phyloP scores from a whole-genome alignment of 2,888 invertebrate genomes.

The Gisinianus flammeolus region DNA sequence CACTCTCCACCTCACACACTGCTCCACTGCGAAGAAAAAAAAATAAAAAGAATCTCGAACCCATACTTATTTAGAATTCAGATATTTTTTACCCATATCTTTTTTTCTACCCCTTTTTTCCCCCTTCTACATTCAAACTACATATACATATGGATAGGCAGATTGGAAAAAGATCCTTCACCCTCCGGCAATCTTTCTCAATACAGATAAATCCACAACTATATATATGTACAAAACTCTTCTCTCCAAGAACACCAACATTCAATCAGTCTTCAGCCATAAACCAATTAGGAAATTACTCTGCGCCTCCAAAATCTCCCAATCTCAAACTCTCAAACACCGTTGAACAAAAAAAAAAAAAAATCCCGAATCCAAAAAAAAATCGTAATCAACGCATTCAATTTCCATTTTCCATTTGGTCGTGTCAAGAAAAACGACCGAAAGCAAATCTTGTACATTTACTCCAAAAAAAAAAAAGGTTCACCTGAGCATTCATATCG shows the following conservation, averaged over 20 bases:
- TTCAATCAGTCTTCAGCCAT: not conserved
- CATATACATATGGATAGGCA: not conserved
- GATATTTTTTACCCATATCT: not conserved
- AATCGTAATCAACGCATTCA: too few species aligned
- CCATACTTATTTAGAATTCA: not conserved
- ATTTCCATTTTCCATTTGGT: too few species aligned
- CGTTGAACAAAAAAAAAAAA: too few species aligned
- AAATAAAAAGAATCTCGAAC: not conserved
- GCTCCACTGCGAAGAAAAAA: not conserved
- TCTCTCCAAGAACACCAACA: not conserved
- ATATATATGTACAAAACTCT: not conserved
- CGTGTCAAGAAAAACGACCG: too few species aligned
- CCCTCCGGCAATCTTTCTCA: not conserved
- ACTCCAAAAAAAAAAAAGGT: too few species aligned
- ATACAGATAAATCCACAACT: not conserved
- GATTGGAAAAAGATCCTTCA: not conserved
- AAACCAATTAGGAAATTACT: not conserved
- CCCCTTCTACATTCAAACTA: not conserved
- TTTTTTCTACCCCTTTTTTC: not conserved
- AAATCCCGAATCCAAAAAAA: too few species aligned
- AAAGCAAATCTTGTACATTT: too few species aligned
- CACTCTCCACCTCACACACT: not conserved
- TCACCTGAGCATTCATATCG: too few species aligned
- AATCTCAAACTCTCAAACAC: too few species aligned
- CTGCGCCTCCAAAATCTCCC: not conserved